Conservation (phyloP, 2,797 vertebrate species). For the Ctenochaetus hawaiiensis region DNA sequence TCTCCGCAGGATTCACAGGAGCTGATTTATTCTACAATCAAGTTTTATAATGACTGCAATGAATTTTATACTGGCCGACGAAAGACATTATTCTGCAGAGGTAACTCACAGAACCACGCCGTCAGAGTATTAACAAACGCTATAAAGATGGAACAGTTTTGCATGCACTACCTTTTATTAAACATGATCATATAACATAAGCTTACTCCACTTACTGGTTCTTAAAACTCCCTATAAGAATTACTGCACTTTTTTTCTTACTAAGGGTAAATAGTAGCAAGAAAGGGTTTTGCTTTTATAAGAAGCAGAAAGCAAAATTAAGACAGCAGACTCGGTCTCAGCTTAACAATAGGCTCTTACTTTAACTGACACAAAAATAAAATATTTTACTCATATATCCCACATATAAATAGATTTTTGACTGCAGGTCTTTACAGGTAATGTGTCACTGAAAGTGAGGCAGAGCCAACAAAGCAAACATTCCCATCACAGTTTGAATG, state of each 20-base stretch:
- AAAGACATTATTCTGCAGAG: neutral
- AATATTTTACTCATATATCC: no score
- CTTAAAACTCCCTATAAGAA: neutral
- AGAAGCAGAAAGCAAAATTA: neutral
- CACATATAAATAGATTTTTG: neutral
- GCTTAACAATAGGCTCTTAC: neutral
- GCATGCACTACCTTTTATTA: neutral
- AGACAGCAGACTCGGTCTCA: neutral
- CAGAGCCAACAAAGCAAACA: neutral
- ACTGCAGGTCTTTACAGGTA: neutral
- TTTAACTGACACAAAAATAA: neutral
- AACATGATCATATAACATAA: neutral
- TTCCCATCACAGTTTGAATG: neutral
- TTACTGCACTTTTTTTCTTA: neutral
- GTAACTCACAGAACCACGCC: neutral
- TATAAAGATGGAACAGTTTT: neutral
- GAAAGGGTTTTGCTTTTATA: constrained; percentile 3
- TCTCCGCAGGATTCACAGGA: neutral
- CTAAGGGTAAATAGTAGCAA: neutral
- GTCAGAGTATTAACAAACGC: constrained; percentile 16
- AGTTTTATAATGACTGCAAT: neutral
- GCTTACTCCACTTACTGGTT: neutral
- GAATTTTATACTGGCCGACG: neutral
- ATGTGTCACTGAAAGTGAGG: neutral
- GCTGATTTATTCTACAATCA: constrained; percentile 7